Conservation (phyloP, 2,113 vertebrate genomes). For the Scopus umbretta region DNA sequence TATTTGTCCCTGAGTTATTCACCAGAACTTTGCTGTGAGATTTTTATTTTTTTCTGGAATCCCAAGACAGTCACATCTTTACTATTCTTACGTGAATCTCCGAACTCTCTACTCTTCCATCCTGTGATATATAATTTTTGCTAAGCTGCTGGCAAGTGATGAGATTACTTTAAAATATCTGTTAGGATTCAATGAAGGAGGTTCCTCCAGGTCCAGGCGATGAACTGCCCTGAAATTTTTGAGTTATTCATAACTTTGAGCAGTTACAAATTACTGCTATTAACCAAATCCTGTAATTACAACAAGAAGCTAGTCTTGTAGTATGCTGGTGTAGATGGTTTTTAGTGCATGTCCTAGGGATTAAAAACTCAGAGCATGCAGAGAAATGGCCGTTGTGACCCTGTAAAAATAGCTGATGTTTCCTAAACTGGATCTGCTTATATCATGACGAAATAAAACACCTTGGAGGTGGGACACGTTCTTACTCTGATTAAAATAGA, state of each 20-base stretch:
- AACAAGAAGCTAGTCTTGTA: not conserved
- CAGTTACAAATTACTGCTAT: conserved; percentile 32
- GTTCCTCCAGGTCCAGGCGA: not conserved
- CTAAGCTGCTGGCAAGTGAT: not conserved
- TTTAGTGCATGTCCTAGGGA: not conserved
- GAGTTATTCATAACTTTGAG: conserved; percentile 30
- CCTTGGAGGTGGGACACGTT: not conserved
- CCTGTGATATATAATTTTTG: not conserved
- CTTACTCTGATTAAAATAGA: not conserved
- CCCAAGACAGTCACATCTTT: not conserved
- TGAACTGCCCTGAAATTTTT: conserved; percentile 8
- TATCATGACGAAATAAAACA: not conserved
- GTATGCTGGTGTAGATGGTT: not conserved
- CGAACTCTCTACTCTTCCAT: not conserved
- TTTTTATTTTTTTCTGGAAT: not conserved
- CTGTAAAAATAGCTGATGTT: not conserved
- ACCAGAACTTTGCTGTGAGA: not conserved
- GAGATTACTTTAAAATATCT: conserved; percentile 15
- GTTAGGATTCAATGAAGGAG: not conserved
- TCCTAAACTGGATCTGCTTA: not conserved
- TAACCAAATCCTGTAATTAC: not conserved
- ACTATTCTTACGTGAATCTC: not conserved
- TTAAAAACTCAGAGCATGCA: not conserved
- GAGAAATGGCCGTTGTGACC: not conserved
- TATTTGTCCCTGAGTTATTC: not conserved